A percentile compares a stretch with the other conserved stretches of the same genome.
phyloP scores from a whole-genome alignment of 2,797 vertebrate species.

The Esox masquinongy region DNA sequence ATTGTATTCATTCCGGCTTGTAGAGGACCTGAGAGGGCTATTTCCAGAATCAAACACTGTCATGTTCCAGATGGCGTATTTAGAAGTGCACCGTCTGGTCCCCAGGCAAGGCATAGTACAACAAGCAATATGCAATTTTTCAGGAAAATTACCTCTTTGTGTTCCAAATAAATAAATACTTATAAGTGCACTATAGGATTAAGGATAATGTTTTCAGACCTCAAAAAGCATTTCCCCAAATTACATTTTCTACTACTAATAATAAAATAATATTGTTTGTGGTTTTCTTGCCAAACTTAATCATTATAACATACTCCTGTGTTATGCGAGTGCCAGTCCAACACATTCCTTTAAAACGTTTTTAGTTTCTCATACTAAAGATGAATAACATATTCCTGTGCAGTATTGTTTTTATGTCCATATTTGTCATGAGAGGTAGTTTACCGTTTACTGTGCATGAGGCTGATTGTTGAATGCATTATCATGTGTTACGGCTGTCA shows the following conservation, averaged over 20 bases:
- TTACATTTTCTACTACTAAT: neutral
- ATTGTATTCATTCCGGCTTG: too few relatives aligned
- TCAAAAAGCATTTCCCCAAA: neutral
- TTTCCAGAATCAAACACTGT: too few relatives aligned
- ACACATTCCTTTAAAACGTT: neutral
- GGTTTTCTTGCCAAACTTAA: neutral
- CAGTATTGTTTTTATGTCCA: neutral
- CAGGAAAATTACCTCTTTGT: neutral
- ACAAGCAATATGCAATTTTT: neutral
- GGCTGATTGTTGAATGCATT: conserved; percentile 32
- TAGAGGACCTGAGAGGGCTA: too few relatives aligned
- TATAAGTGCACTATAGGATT: neutral
- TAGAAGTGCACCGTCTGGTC: too few relatives aligned
- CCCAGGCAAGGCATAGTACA: neutral
- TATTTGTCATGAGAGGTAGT: neutral
- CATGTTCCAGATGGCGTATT: too few relatives aligned
- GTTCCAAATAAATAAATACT: neutral
- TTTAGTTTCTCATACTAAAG: neutral
- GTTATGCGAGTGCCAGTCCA: neutral
- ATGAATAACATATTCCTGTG: neutral
- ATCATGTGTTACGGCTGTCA: conserved; percentile 47
- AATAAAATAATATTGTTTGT: neutral
- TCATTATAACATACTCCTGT: neutral
- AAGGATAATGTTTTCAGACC: neutral
- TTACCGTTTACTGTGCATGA: neutral